Evolutionary conservation across 2,797 vertebrate genomes (phyloP), one percentile per base, ranked within the genome.

Genomic region (Argentina silus): DNA sequence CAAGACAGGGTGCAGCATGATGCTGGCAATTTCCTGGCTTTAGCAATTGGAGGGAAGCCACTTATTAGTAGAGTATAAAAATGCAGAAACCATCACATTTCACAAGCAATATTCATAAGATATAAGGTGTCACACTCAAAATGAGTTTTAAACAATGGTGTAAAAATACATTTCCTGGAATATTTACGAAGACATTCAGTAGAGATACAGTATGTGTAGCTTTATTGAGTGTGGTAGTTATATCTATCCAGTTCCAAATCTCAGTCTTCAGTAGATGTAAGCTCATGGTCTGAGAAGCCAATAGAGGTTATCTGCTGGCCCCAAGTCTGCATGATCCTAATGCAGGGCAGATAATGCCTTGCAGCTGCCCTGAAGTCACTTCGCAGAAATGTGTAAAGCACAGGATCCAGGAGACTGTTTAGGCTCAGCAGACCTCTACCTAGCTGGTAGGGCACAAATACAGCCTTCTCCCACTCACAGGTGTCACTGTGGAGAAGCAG

Each of bases 321-420:
- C 42, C 36, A 10, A 2, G 6, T 59, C 59, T 67, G 73, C 14
- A 43, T 11, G 36, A 10, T 64, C 59, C 68, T 53, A 50, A 81
- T 36, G 42, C 78, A 83, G 60, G 77, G 74, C 67, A 85, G 44
- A 53, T 74, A 78, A n/a, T 56, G 61, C 5, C 50, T 23, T 1
- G 60, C 27, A 0, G 62, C 23, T 0, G 51, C 61, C 51, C 60
- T 79, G 63, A 85, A 83, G 60, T 85, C 86, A 27, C 44, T 79
- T 1, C 78, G 77, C 44, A 87, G 77, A 66, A 84, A 84, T 0
- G 80, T 83, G 51, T 83, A 85, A 59, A 86, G 67, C 50, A 85
- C 67, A 0, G 86, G 86, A 56, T 85, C 78, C 48, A 88, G 76
- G 51, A 86, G 45, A 71, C 76, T 85, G 70, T 88, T 86, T 51